Conservation (phyloP, 2,797 vertebrate genomes). For the Rousettus madagascariensis region DNA sequence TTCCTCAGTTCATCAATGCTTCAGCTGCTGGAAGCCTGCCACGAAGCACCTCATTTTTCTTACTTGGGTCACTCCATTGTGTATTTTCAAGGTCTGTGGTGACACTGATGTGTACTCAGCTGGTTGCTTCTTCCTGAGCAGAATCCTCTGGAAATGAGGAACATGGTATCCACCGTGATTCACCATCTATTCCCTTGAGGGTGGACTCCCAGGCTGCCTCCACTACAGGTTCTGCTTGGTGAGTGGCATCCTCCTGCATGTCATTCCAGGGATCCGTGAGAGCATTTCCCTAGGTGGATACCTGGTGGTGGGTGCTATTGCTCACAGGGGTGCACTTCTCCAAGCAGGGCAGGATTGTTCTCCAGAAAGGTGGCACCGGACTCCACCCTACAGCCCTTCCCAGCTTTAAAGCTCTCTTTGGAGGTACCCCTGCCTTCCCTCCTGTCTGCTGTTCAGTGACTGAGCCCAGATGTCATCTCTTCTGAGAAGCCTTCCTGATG, state of each 20-base stretch:
- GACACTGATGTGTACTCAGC: too few relatives aligned
- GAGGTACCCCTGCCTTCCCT: too few relatives aligned
- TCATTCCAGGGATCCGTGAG: not conserved
- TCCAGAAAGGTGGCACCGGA: not conserved
- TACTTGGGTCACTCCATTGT: not conserved
- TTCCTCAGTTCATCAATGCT: accelerated
- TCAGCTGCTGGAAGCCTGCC: not conserved
- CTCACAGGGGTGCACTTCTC: not conserved
- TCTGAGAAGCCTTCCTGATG: not conserved
- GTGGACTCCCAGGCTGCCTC: not conserved
- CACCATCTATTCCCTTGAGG: not conserved
- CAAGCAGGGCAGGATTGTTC: not conserved
- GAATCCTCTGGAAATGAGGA: not conserved
- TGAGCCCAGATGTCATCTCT: not conserved
- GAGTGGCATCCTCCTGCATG: accelerated
- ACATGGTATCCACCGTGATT: accelerated
- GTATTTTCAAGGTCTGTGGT: not conserved
- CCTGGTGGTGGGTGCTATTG: not conserved
- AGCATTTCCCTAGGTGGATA: not conserved
- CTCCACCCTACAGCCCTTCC: not conserved
- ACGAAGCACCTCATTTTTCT: not conserved
- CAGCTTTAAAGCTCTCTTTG: not conserved
- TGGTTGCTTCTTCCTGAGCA: not conserved
- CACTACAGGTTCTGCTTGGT: accelerated
- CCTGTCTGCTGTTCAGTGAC: not conserved